phyloP scores from a whole-genome alignment of 2,888 invertebrate genomes.

The Rapana venosa region DNA sequence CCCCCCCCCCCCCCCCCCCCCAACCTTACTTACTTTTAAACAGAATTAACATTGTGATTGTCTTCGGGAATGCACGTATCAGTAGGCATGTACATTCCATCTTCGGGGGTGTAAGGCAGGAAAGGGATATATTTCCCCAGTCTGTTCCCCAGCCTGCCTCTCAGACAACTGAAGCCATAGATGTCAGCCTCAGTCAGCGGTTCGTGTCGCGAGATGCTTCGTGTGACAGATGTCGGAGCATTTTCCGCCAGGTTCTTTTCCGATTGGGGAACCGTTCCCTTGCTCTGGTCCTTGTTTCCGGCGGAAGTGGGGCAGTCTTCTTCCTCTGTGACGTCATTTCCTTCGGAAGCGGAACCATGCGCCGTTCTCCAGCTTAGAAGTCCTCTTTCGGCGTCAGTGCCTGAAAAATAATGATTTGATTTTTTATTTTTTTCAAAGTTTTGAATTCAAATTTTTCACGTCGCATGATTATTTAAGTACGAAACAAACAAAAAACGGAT shows the following conservation, averaged over 20 bases:
- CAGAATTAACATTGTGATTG: too few species aligned
- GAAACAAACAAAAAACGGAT: too few species aligned
- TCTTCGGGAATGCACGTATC: not conserved
- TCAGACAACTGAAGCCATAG: not conserved
- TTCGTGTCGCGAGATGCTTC: not conserved
- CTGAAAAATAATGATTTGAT: not conserved
- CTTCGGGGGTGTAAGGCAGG: not conserved
- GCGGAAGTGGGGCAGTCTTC: not conserved
- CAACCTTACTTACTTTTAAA: too few species aligned
- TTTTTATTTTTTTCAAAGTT: too few species aligned
- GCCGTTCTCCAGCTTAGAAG: conserved; percentile 13
- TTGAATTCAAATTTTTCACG: too few species aligned
- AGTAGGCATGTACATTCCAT: not conserved
- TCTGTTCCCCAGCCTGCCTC: not conserved
- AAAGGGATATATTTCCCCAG: conserved; percentile 4
- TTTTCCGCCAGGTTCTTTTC: not conserved
- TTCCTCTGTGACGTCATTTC: not conserved
- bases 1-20: too few species aligned
- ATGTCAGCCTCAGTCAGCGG: conserved; percentile 2
- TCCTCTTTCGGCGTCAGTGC: conserved; percentile 32
- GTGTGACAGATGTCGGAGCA: not conserved
- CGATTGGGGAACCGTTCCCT: not conserved
- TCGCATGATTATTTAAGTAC: too few species aligned
- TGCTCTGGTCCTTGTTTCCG: not conserved
- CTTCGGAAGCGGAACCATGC: not conserved